Conservation (phyloP, 2,797 vertebrate species). For the Ctenochaetus hawaiiensis region DNA sequence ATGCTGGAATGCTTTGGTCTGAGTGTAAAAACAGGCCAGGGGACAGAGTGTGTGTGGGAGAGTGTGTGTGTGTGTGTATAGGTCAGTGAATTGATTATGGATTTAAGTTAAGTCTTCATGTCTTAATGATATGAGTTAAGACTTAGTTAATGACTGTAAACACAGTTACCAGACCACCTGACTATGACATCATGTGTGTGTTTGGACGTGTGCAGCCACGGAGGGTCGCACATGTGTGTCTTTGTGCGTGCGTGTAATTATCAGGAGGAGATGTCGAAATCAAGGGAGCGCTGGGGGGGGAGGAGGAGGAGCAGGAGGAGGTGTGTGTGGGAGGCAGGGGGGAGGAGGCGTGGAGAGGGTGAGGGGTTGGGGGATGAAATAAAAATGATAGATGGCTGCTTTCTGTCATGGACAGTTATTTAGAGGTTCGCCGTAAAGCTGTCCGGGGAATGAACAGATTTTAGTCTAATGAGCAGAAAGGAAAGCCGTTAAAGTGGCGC, state of each 20-base stretch:
- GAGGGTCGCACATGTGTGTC: slow-evolving; percentile 9
- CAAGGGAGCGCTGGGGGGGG: slow-evolving; percentile 49
- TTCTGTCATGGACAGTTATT: slow-evolving; percentile 88
- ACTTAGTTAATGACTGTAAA: slow-evolving; percentile 24
- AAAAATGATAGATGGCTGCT: slow-evolving; percentile 89
- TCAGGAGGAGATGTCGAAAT: slow-evolving; percentile 66
- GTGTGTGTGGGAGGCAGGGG: slow-evolving; percentile 29
- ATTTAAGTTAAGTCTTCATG: neutral
- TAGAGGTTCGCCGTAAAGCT: slow-evolving; percentile 87
- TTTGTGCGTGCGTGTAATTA: slow-evolving; percentile 60
- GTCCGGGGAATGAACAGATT: slow-evolving; percentile 89
- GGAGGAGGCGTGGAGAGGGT: slow-evolving; percentile 51
- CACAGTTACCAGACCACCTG: slow-evolving; percentile 15
- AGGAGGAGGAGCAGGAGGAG: slow-evolving; percentile 5
- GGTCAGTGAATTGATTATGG: slow-evolving; percentile 38
- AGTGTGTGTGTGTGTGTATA: slow-evolving; percentile 18
- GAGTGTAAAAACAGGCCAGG: slow-evolving; percentile 38
- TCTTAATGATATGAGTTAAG: slow-evolving; percentile 3
- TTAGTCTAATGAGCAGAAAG: slow-evolving; percentile 90
- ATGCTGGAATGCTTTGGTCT: slow-evolving; percentile 62
- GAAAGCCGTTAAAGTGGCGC: slow-evolving; percentile 86
- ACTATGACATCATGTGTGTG: neutral
- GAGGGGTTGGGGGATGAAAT: slow-evolving; percentile 80
- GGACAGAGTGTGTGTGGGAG: slow-evolving; percentile 5
- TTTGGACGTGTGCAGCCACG: slow-evolving; percentile 1